Evolutionary conservation across 2,797 vertebrate genomes (phyloP).

Genomic region (Megalops cyprinoides): DNA sequence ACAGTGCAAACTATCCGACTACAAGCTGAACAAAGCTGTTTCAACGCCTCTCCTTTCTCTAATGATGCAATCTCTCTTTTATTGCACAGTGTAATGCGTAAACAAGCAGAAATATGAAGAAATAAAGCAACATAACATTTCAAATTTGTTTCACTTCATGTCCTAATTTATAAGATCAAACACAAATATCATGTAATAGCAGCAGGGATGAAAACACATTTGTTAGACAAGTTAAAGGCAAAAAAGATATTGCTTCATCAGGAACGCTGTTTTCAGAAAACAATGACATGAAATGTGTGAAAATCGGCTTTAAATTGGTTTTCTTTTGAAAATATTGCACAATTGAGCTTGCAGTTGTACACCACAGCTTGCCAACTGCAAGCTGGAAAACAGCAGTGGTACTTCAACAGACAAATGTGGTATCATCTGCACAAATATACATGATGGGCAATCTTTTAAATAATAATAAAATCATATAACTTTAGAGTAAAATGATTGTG

Average conservation of each 20-base stretch:
- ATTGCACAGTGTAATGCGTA: background rate
- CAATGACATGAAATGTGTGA: background rate
- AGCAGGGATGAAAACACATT: background rate
- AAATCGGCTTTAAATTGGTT: background rate
- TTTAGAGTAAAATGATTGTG: background rate
- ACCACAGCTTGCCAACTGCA: background rate
- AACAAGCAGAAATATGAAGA: background rate
- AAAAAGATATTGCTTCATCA: background rate
- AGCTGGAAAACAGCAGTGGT: background rate
- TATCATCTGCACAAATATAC: background rate
- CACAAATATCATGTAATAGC: background rate
- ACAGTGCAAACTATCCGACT: conserved; percentile 63
- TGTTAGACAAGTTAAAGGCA: background rate
- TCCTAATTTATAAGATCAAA: background rate
- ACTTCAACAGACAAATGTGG: background rate
- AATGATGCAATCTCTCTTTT: conserved; percentile 46
- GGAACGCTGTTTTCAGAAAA: background rate
- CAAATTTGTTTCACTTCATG: background rate
- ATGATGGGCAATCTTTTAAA: background rate
- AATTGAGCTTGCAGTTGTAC: background rate
- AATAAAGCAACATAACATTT: background rate
- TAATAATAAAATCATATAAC: too few relatives aligned
- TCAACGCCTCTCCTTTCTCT: conserved; percentile 57
- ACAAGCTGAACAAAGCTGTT: conserved; percentile 58
- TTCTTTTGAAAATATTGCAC: background rate